Base-by-base conservation (phyloP, 2,888 invertebrate species). In the Chymomyza procnemis region DNA sequence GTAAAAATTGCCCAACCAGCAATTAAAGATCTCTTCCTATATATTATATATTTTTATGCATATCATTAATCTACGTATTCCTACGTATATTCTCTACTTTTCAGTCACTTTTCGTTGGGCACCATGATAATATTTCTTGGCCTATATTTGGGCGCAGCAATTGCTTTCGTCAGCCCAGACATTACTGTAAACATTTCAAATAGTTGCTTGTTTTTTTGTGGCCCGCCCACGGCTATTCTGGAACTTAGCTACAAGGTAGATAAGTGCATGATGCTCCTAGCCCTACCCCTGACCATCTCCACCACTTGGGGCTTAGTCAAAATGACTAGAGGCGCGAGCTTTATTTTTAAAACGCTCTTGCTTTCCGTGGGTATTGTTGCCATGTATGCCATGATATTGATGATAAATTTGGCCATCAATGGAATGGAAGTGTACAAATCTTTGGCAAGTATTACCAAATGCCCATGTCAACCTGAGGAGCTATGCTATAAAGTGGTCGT, bases 101-200 rank as follows among this genome's bases (percentile, higher is more conserved):
- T 41, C 34, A 41, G 34, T 3, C 1, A 5, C 34, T 1, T 12
- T 12, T 41, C 22, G 0, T 4, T 6, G 9, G 41, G 48, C 21
- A 21, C 8, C 55, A 69, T 1, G 60, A 59, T 14, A 12, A 22
- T 4, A 70, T 60, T 26, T 58, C 65, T 52, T 6, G 26, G 21
- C 3, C 70, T 73, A 1, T 74, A 65, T 47, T 48, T 73, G 26
- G 21, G 60, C 19, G 46, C 54, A 14, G 60, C 74, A 14, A 9
- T 41, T 70, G 16, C 26, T 69, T 1, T 75, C 65, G 6, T 41
- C 2, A 9, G 70, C 75, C 5, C 64, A 69, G 46, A 65, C 12
- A 41, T 41, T 9, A 41, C 9, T 2, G 0, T 73, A 48, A 65
- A 50, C 64, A 63, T 73, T 18, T 46, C 4, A 6, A 14, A 63